Percentiles rank a stretch among this genome's conserved stretches.
These are phyloP conservation scores for Pseudomyrmex pallidus DNA, from an alignment of 1,140 invertebrate genomes.

Conservation along the genomic window DNA sequence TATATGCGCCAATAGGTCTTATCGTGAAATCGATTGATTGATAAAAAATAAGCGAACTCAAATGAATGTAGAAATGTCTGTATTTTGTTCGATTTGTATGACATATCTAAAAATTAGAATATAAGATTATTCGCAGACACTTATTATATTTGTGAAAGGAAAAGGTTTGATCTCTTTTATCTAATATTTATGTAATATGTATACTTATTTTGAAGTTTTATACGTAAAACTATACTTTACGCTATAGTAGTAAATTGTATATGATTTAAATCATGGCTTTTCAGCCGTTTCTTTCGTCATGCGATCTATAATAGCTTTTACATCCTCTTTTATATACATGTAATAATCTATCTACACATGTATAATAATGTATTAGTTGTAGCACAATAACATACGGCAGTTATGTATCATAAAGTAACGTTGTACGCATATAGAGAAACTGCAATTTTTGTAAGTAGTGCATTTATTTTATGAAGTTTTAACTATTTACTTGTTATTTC, in stretches of 20 bases:
- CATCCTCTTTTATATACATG: conserved; percentile 66
- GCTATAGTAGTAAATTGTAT: conserved; percentile 22
- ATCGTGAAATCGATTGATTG: conserved; percentile 26
- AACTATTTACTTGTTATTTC: conserved; percentile 50
- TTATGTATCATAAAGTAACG: conserved; percentile 61
- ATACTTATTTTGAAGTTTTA: conserved; percentile 34
- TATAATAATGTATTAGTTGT: conserved; percentile 60
- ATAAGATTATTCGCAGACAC: conserved; percentile 1
- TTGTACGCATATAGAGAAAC: conserved; percentile 42
- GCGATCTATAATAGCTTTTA: conserved; percentile 63
- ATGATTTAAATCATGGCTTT: conserved; percentile 1
- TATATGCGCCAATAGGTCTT: conserved; percentile 54
- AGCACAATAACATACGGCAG: conserved; percentile 38
- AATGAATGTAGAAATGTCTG: conserved; percentile 49
- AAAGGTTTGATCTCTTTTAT: too few species aligned
- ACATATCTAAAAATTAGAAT: conserved; percentile 25
- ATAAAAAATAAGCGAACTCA: conserved; percentile 53
- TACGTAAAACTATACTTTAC: background rate
- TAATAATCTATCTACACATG: conserved; percentile 59
- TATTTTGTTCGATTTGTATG: conserved; percentile 33
- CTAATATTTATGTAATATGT: conserved; percentile 11
- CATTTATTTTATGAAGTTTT: conserved; percentile 71
- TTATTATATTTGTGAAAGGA: too few species aligned
- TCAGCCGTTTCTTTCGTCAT: conserved; percentile 21
- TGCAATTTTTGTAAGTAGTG: conserved; percentile 79